Percentiles rank a stretch among this genome's conserved stretches.
Conservation (phyloP, 2,797 vertebrate genomes). For the Chloroceryle inda region DNA sequence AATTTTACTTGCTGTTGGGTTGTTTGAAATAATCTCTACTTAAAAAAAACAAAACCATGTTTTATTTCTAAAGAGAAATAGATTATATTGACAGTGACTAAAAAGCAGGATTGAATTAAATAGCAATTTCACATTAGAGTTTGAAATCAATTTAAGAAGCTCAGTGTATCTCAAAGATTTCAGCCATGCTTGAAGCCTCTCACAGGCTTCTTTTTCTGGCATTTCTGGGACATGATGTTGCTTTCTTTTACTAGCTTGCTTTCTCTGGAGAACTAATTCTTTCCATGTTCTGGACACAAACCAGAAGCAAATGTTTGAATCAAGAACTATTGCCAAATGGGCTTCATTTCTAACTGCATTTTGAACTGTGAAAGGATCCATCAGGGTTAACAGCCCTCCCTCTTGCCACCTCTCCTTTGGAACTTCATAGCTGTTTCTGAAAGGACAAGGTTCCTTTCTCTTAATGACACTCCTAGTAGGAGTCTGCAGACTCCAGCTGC, state of each 20-base stretch:
- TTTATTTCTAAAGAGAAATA: conserved; percentile 32
- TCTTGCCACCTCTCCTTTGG: neutral
- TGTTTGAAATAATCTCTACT: conserved; percentile 4
- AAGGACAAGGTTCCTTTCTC: neutral
- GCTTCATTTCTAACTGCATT: neutral
- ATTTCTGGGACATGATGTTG: neutral
- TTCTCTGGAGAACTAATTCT: neutral
- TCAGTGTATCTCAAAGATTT: neutral
- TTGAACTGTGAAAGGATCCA: neutral
- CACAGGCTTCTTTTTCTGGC: neutral
- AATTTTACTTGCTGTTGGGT: conserved; percentile 1
- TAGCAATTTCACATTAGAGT: neutral
- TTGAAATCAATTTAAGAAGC: neutral
- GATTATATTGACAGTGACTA: neutral
- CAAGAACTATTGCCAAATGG: neutral
- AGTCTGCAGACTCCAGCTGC: neutral
- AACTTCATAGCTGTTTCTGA: neutral
- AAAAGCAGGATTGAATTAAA: neutral
- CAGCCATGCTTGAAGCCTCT: neutral
- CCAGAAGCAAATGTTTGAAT: conserved; percentile 1
- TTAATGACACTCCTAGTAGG: neutral
- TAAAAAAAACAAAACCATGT: neutral
- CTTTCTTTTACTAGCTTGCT: neutral
- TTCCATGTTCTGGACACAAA: neutral
- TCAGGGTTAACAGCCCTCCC: neutral